Evolutionary conservation across 2,888 invertebrate species (phyloP).

Genomic region (Hyalella azteca): DNA sequence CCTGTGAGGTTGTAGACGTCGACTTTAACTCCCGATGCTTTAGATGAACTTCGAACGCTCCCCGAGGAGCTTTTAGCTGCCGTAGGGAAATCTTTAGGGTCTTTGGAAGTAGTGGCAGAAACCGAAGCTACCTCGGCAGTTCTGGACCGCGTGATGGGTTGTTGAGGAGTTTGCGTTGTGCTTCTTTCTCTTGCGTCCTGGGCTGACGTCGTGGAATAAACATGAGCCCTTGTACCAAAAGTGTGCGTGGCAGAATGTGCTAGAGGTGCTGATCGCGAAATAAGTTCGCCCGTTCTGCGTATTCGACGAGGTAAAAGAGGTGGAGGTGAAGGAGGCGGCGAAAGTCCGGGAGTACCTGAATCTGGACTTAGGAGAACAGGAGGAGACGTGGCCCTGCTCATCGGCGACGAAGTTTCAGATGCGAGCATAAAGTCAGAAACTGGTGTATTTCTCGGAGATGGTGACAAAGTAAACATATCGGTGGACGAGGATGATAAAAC

Average conservation of each 20-base stretch:
- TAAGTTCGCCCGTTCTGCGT: neutral
- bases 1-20: constrained; percentile 19
- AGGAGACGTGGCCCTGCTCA: constrained; percentile 53
- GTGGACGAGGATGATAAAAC: constrained; percentile 56
- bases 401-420: constrained; percentile 55
- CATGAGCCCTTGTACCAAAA: constrained; percentile 6
- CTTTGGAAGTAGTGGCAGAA: neutral
- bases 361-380: constrained; percentile 57
- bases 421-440: constrained; percentile 48
- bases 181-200: constrained; percentile 16
- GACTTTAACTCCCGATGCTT: neutral
- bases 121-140: neutral
- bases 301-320: constrained; percentile 41
- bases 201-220: constrained; percentile 1
- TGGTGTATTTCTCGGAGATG: constrained; percentile 54
- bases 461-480: constrained; percentile 53
- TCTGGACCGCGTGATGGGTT: neutral
- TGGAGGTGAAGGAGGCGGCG: constrained; percentile 55
- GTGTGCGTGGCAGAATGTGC: constrained; percentile 50
- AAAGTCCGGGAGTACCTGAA: constrained; percentile 57
- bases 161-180: neutral
- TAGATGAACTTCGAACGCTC: neutral
- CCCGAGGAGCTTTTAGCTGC: too few relatives aligned
- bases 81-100: neutral
- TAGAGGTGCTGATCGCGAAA: constrained; percentile 31